Evolutionary conservation across 2,888 invertebrate genomes (phyloP), one percentile per base, ranked within the genome.

Genomic region (Spisula solida): DNA sequence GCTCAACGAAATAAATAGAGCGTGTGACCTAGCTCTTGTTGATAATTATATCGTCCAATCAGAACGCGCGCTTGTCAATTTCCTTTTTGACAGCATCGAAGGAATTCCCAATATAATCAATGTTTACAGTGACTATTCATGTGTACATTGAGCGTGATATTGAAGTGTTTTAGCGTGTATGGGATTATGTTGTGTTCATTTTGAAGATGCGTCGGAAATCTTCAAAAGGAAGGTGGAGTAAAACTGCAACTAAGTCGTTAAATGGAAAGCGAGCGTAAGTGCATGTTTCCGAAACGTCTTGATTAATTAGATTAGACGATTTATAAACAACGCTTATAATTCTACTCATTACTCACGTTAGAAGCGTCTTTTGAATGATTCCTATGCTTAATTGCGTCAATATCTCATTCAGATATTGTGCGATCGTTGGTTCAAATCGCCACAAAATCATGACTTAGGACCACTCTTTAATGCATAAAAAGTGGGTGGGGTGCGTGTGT

Each of bases 251-350:
- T 41, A 31, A 81, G 18, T 55, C 70, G 47, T 41, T 70, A 66
- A 86, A 66, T 66, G 47, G 31, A 81, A 55, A 81, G 60, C 60
- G 60, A 86, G 70, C 48, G 86, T 81, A 86, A 86, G 87, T 85
- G 85, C 85, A 85, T 80, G 85, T 78, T 87, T 87, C 87, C 87
- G 87, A 55, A 14, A 82, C 82, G 78, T 56, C 87, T 87, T 82
- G 85, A 85, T 85, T 60, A 85, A 31, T 18, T 66, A 5, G 41
- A 41, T 41, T 41, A 41, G 41, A 2, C 41, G 41, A 41, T 2
- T 5, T 8, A 25, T 31, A 47, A 75, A 41, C n/a, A 75, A 75
- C 81, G 75, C 81, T 29, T 66, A 51, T 25, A 34, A 79, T 41
- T 81, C n/a, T 66, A 66, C 47, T 2, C 14, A 34, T 4, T 79